Conservation (phyloP, 2,888 invertebrate species). For the Xestia ashworthii region DNA sequence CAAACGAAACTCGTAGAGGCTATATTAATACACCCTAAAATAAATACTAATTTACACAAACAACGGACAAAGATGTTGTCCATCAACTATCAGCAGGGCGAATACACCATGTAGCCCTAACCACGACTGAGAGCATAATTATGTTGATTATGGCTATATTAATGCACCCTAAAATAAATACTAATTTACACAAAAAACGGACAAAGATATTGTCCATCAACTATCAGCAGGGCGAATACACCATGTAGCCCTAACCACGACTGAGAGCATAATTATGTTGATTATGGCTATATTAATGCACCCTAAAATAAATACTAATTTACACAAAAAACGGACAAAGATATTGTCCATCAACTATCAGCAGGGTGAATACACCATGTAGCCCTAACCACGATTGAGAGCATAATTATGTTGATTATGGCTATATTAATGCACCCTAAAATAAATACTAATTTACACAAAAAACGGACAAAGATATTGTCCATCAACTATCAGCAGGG, state of each 20-base stretch:
- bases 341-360: background rate
- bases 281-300: background rate
- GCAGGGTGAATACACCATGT: background rate
- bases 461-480: background rate
- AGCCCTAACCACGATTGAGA: background rate
- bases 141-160: slow-evolving; percentile 1
- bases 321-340: background rate
- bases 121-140: background rate
- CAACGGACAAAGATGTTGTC: background rate
- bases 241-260: background rate
- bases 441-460: background rate
- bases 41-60: background rate
- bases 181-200: background rate
- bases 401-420: background rate
- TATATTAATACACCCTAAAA: background rate
- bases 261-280: background rate
- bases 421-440: background rate
- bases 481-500: background rate
- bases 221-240: background rate
- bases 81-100: background rate
- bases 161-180: background rate
- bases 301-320: background rate
- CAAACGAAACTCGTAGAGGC: no score
- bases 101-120: background rate
- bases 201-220: background rate